Percentiles rank a stretch among this genome's conserved stretches.
phyloP scores from a whole-genome alignment of 2,888 invertebrate genomes.

The Harpagoxenus sublaevis region DNA sequence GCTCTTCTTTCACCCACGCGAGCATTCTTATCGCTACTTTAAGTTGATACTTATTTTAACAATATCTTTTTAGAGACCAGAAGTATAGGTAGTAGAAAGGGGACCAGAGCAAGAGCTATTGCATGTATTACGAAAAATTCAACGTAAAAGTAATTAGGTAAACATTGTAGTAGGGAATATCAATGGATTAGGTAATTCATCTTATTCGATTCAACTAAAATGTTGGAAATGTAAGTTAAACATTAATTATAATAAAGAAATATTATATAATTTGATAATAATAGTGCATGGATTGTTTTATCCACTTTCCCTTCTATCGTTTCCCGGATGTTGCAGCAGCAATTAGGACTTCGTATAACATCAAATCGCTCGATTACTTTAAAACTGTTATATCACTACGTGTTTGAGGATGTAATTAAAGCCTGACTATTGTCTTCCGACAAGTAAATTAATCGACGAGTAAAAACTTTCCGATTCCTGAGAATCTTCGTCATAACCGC shows the following conservation, averaged over 20 bases:
- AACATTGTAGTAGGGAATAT: not conserved
- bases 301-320: not conserved
- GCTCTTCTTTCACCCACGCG: not conserved
- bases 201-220: not conserved
- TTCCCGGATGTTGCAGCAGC: not conserved
- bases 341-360: not conserved
- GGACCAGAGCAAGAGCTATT: not conserved
- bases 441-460: not conserved
- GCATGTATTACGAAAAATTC: not conserved
- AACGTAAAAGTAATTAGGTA: not conserved
- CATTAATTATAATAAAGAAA: not conserved
- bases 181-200: not conserved
- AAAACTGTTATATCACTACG: not conserved
- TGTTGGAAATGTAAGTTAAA: not conserved
- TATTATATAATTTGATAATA: not conserved
- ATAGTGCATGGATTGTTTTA: not conserved
- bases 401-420: conserved; percentile 12
- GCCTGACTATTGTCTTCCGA: not conserved
- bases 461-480: not conserved
- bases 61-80: not conserved
- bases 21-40: not conserved
- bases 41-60: not conserved
- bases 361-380: not conserved
- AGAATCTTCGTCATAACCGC: not conserved
- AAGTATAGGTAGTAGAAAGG: not conserved